These are phyloP conservation scores for Gambusia holbrooki DNA, from an alignment of 2,113 vertebrate species.

Conservation along the genomic window DNA sequence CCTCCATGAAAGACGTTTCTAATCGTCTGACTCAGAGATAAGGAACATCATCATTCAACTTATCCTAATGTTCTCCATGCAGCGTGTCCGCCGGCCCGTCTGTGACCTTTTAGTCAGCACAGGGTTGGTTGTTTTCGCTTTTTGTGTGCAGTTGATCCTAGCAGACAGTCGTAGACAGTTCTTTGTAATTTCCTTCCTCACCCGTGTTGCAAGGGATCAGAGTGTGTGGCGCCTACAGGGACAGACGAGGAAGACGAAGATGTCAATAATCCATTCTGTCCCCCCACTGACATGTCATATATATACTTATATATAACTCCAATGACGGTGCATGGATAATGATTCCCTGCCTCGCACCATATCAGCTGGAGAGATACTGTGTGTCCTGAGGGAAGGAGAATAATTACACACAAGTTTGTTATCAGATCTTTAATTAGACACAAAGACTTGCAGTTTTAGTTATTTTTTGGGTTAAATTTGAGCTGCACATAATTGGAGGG, in stretches of 20 bases:
- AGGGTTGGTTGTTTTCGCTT: constrained; percentile 48
- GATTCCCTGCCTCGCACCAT: constrained; percentile 51
- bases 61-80: constrained; percentile 45
- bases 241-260: constrained; percentile 55
- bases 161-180: constrained; percentile 56
- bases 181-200: constrained; percentile 68
- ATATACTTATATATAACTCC: constrained; percentile 32
- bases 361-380: constrained; percentile 56
- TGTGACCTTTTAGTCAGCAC: constrained; percentile 52
- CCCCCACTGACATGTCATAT: constrained; percentile 55
- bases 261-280: constrained; percentile 73
- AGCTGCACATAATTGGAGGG: background rate
- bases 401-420: constrained; percentile 41
- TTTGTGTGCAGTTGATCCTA: constrained; percentile 56
- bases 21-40: constrained; percentile 73
- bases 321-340: constrained; percentile 65
- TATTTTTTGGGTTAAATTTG: background rate
- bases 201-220: constrained; percentile 56
- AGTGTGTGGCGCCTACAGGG: constrained; percentile 53
- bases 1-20: constrained; percentile 56
- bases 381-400: constrained; percentile 50
- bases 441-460: constrained; percentile 27
- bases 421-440: constrained; percentile 56
- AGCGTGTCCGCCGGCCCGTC: constrained; percentile 39
- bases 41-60: constrained; percentile 59